Percentiles rank a stretch among this genome's conserved stretches.
These are phyloP conservation scores for Eriocheir sinensis DNA, from an alignment of 1,140 invertebrate genomes.

Conservation along the genomic window DNA sequence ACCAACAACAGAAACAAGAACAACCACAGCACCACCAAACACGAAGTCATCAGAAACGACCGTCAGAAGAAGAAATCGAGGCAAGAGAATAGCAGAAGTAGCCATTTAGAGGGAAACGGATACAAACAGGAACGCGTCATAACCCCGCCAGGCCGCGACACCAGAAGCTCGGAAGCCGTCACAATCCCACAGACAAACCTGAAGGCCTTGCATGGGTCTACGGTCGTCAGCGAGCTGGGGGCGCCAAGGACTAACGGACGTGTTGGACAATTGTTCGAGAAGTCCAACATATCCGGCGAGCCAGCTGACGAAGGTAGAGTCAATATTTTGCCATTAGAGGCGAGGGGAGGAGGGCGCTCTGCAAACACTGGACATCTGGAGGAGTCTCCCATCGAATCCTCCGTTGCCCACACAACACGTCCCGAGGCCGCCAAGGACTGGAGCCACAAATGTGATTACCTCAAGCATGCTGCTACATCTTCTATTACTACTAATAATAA, in stretches of 20 bases:
- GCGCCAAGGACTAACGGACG: not conserved
- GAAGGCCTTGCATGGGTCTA: not conserved
- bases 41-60: too few relatives aligned
- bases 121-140: not conserved
- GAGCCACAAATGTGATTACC: not conserved
- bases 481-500: not conserved
- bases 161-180: not conserved
- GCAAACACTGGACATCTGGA: not conserved
- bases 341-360: not conserved
- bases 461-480: not conserved
- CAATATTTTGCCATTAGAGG: slow-evolving; percentile 17
- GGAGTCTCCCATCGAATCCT: not conserved
- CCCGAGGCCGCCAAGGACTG: not conserved
- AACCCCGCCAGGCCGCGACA: not conserved
- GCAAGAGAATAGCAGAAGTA: not conserved
- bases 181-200: not conserved
- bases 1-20: too few relatives aligned
- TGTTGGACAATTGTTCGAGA: not conserved
- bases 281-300: not conserved
- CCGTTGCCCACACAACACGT: not conserved
- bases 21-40: too few relatives aligned
- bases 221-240: not conserved
- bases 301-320: not conserved
- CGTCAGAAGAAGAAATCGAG: too few relatives aligned
- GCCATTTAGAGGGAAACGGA: not conserved